phyloP scores from a whole-genome alignment of 64 coral and sea anemone genomes.

The Trachythela sp. region DNA sequence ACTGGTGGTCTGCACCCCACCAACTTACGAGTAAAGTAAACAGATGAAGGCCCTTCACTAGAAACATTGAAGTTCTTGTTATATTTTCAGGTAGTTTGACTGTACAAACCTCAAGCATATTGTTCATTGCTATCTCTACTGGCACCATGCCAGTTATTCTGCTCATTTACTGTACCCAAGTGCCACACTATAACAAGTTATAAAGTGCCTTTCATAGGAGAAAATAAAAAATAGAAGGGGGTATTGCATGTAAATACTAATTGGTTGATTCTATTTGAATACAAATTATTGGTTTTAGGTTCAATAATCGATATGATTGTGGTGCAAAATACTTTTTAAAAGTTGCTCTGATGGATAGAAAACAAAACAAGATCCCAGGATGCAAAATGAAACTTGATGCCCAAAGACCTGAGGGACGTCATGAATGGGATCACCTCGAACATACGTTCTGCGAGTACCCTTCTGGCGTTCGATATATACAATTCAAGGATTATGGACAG shows the following conservation, averaged over 20 bases:
- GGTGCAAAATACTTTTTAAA: background rate
- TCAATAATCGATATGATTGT: slow-evolving; percentile 3
- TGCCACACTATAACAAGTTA: too few relatives aligned
- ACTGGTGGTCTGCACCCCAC: too few relatives aligned
- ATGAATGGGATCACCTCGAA: background rate
- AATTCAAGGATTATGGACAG: background rate
- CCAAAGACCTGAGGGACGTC: background rate
- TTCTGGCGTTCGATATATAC: background rate
- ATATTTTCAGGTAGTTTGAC: too few relatives aligned
- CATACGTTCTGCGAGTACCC: background rate
- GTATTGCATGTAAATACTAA: background rate
- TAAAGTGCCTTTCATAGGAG: too few relatives aligned
- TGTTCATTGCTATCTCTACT: too few relatives aligned
- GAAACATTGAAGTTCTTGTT: too few relatives aligned
- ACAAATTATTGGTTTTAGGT: background rate
- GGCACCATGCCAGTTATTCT: too few relatives aligned
- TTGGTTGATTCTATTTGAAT: background rate
- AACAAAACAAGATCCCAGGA: background rate
- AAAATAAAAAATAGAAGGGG: too few relatives aligned
- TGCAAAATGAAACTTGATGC: background rate
- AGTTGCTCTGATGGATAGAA: slow-evolving; percentile 10
- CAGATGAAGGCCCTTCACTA: too few relatives aligned
- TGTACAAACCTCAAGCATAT: too few relatives aligned
- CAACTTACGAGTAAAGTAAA: too few relatives aligned
- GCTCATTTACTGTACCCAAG: too few relatives aligned